Evolutionary conservation across 2,797 vertebrate species (phyloP).

Genomic region (Tympanoctomys barrerae): DNA sequence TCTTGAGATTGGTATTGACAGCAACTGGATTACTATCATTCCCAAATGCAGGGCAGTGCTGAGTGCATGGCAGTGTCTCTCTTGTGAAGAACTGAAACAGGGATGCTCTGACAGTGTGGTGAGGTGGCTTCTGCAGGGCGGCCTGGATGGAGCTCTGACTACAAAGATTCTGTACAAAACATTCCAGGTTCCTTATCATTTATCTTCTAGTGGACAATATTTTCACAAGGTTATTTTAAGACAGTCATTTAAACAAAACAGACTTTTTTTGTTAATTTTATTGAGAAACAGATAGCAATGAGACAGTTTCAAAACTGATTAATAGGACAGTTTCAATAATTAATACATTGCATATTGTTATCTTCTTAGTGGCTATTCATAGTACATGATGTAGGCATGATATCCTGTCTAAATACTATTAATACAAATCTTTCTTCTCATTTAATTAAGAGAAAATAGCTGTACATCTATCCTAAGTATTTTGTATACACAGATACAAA

Average conservation of each 20-base stretch:
- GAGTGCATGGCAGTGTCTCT: not conserved
- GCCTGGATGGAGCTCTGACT: not conserved
- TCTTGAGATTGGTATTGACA: not conserved
- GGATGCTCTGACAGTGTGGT: not conserved
- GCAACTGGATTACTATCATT: not conserved
- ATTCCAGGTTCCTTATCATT: not conserved
- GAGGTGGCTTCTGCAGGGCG: not conserved
- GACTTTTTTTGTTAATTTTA: not conserved
- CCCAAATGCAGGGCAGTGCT: not conserved
- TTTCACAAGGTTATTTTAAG: slow-evolving; percentile 7
- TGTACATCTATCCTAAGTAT: too few species aligned
- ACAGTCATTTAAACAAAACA: not conserved
- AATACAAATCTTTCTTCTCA: too few species aligned
- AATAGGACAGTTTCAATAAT: too few species aligned
- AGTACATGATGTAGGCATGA: too few species aligned
- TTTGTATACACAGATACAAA: too few species aligned
- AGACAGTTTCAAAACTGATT: too few species aligned
- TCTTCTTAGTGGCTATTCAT: too few species aligned
- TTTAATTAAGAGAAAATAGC: too few species aligned
- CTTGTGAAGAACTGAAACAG: not conserved
- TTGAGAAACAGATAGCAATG: too few species aligned
- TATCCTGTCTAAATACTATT: too few species aligned
- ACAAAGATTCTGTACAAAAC: not conserved
- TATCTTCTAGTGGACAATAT: not conserved
- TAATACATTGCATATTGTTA: too few species aligned